Evolutionary conservation across 2,113 vertebrate species (phyloP), one percentile per base, ranked within the genome.

Genomic region (Calonectris borealis): DNA sequence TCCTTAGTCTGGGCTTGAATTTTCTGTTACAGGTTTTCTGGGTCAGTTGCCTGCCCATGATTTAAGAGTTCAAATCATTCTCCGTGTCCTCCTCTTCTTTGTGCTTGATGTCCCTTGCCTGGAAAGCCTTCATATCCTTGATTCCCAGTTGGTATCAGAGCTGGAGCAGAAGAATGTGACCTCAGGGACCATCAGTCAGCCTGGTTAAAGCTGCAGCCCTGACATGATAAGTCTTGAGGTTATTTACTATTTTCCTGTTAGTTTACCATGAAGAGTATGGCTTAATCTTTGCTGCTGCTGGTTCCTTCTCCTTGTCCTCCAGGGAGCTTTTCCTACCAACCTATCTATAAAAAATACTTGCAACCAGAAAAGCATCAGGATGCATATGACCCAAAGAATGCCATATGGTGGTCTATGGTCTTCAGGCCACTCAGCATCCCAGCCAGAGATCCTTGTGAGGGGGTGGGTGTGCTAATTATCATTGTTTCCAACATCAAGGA

Each of bases 401-500:
- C 1, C 4, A 5, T 46, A 57, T 1, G 3, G 1, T 20, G 7
- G 3, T 44, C 7, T 65, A 0, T 15, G 29, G 5, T 55, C 49
- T 91, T 68, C 52, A 44, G 44, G 19, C 19, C 25, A 34, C 49
- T 61, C 40, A 61, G 21, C 10, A 36, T 14, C 22, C 18, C 29
- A 69, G 8, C 1, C 29, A n/a, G 26, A 62, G 15, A 38, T 17
- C 7, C 6, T 71, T 34, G 6, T 36, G 12, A 65, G 38, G 1
- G 5, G 0, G 0, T 36, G 29, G 10, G 4, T 79, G 6, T 44
- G 31, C 7, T 57, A 68, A 25, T 36, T 68, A 6, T 31, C 16
- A 7, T 3, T 38, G 26, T 26, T 76, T 79, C 29, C 44, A 76
- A 48, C 16, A 26, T 7, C 26, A 57, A 48, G 14, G 34, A 61